Percentiles rank a stretch among this genome's conserved stretches.
phyloP scores from a whole-genome alignment of 2,888 invertebrate genomes.

The Drosophila gaucha region DNA sequence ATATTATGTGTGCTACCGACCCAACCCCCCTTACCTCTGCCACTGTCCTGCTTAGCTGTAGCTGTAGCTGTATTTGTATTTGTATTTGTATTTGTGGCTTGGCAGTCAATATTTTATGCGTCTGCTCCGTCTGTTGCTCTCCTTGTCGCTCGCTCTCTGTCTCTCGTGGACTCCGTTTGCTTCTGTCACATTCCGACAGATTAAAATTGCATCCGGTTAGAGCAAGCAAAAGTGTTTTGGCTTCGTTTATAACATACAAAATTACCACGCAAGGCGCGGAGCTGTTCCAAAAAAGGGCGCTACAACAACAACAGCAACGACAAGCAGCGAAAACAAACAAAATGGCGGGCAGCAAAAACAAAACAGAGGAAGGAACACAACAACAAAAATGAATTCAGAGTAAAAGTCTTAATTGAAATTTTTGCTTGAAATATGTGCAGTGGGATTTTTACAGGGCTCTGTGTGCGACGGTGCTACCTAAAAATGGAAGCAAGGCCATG shows the following conservation, averaged over 20 bases:
- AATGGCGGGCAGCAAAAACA: constrained; percentile 44
- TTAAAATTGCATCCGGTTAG: constrained; percentile 78
- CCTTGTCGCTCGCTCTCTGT: background rate
- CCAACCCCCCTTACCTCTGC: constrained; percentile 5
- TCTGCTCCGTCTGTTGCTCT: constrained; percentile 25
- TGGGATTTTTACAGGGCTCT: constrained; percentile 49
- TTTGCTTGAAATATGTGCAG: constrained; percentile 73
- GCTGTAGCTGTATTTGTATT: constrained; percentile 8
- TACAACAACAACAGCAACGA: constrained; percentile 43
- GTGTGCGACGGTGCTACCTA: constrained; percentile 49
- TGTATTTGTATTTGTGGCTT: constrained; percentile 67
- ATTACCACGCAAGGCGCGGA: constrained; percentile 52
- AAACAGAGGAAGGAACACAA: constrained; percentile 31
- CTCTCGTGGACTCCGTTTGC: background rate
- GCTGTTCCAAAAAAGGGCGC: constrained; percentile 36
- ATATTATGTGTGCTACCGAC: constrained; percentile 64
- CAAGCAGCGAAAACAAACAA: constrained; percentile 36
- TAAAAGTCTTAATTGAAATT: constrained; percentile 81
- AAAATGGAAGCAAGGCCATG: constrained; percentile 62
- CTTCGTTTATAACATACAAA: constrained; percentile 53
- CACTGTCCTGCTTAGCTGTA: constrained; percentile 30
- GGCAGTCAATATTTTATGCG: constrained; percentile 73
- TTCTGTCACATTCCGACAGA: constrained; percentile 66
- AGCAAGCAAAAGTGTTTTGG: constrained; percentile 74
- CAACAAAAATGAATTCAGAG: constrained; percentile 72